Conservation (phyloP, 2,888 invertebrate genomes). For the Syrphus vitripennis region DNA sequence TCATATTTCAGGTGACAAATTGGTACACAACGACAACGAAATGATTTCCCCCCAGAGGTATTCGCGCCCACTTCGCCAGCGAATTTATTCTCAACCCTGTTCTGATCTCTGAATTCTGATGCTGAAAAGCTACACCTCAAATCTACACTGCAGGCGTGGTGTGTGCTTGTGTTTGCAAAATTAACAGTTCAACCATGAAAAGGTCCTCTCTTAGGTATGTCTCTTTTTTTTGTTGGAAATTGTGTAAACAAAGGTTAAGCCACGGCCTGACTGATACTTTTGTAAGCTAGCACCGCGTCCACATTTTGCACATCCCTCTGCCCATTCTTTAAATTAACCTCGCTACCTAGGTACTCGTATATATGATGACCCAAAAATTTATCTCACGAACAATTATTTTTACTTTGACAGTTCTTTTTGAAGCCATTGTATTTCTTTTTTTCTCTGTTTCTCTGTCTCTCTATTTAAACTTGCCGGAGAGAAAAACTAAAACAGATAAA, state of each 20-base stretch:
- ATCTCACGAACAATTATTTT: conserved; percentile 54
- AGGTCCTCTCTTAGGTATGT: not conserved
- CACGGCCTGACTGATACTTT: not conserved
- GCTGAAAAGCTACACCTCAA: not conserved
- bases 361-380: conserved; percentile 18
- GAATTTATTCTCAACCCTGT: not conserved
- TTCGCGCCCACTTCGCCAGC: not conserved
- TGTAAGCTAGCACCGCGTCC: not conserved
- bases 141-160: not conserved
- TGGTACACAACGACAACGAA: not conserved
- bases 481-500: not conserved
- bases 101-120: not conserved
- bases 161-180: conserved; percentile 53
- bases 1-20: conserved; percentile 39
- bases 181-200: conserved; percentile 44
- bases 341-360: no score
- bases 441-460: not conserved
- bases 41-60: not conserved
- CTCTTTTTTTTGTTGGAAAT: not conserved
- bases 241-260: conserved; percentile 33
- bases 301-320: not conserved
- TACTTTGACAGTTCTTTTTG: conserved; percentile 55
- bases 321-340: not conserved
- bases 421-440: not conserved
- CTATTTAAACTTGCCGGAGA: not conserved